Evolutionary conservation across 2,888 invertebrate species (phyloP), one percentile per base, ranked within the genome.

Genomic region (Sceliomorpha sp.): DNA sequence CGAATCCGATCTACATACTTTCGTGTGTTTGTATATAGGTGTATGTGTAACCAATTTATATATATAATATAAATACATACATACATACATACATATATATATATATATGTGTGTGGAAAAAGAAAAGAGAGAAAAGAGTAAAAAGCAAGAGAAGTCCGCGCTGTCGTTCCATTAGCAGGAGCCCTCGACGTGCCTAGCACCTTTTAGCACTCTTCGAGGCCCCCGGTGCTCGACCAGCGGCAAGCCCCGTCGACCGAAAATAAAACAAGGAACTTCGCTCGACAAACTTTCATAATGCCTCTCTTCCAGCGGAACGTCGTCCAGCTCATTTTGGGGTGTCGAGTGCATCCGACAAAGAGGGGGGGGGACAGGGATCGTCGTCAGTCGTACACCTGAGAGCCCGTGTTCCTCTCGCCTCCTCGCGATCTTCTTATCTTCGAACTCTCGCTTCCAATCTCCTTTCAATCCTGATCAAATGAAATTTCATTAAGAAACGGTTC

Each of bases 261-360:
- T 73, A 76, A 72, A 75, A 70, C 63, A 34, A 75, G 71, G 71
- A 76, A 74, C 72, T 73, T 64, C 67, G 73, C 73, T 75, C 71
- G 71, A 68, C 72, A 70, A 76, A 76, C 73, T 76, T 74, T 69
- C 60, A 74, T 76, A 76, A 76, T 76, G 70, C 69, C 56, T 55
- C 62, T 62, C 60, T 64, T 69, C 63, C 68, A 73, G 71, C 64
- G 72, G 68, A 70, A 73, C 72, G 62, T 60, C 71, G 71, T 73
- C 56, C 69, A 67, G 59, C 68, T 72, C 69, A 67, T 73, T 73
- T 67, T 56, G 62, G 67, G 53, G 59, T 47, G 70, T 63, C 53
- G 58, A 63, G 53, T 63, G 37, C 47, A 24, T 12, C 26, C 32
- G 32, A 69, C 69, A 63, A 69, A 63, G 58, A 39, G 32, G n/a